phyloP scores from a whole-genome alignment of 2,888 invertebrate species.

The Catocala fraxini region DNA sequence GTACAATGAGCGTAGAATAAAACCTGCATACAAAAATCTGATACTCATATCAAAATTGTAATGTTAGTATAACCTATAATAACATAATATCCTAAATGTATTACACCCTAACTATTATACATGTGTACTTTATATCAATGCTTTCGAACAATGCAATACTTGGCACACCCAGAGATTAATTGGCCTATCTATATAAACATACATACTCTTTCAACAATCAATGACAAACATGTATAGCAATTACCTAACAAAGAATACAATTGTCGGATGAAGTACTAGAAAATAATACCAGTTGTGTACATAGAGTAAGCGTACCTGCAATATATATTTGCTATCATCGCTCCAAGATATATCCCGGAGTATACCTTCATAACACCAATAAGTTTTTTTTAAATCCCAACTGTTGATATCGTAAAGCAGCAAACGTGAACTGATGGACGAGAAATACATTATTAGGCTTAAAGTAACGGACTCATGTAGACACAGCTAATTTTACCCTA shows the following conservation, averaged over 20 bases:
- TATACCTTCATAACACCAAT: conserved; percentile 79
- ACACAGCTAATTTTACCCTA: conserved; percentile 24
- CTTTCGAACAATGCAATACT: conserved; percentile 39
- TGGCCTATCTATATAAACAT: conserved; percentile 7
- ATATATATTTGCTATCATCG: conserved; percentile 83
- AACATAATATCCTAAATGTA: too few species aligned
- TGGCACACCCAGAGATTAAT: conserved; percentile 40
- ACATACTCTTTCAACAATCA: not conserved
- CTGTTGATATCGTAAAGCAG: conserved; percentile 85
- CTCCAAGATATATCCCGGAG: conserved; percentile 83
- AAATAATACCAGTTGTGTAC: not conserved
- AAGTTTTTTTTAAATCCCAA: conserved; percentile 85
- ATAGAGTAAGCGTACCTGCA: conserved; percentile 70
- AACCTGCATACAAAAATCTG: too few species aligned
- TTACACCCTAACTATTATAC: too few species aligned
- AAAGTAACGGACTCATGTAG: conserved; percentile 31
- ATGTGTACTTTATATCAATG: conserved; percentile 16
- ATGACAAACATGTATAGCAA: too few species aligned
- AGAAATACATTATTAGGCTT: conserved; percentile 82
- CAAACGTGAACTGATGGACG: conserved; percentile 86
- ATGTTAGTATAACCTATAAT: too few species aligned
- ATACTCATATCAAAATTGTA: too few species aligned
- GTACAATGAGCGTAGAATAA: too few species aligned
- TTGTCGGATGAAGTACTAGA: not conserved
- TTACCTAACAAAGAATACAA: conserved; percentile 19